These are phyloP conservation scores for Eulemur coronatus DNA, from an alignment of 2,797 vertebrate species.

Conservation along the genomic window DNA sequence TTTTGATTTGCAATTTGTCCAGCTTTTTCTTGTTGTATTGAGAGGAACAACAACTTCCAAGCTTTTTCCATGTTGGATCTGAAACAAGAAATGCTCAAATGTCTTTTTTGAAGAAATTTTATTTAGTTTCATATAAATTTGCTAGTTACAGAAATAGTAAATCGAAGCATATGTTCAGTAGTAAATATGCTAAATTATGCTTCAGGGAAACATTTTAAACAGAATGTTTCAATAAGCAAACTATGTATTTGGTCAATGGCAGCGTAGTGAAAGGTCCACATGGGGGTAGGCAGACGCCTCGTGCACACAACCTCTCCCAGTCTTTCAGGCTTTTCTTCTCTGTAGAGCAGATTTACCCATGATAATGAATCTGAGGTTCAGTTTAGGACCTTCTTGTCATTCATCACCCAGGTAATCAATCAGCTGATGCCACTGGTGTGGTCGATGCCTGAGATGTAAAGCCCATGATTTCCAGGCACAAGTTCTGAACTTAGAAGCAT, in stretches of 20 bases:
- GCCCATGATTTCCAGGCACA: not conserved
- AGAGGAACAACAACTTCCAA: not conserved
- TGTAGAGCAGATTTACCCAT: not conserved
- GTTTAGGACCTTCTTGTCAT: not conserved
- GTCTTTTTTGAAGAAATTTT: not conserved
- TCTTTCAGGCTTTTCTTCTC: not conserved
- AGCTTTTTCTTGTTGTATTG: not conserved
- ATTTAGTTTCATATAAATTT: not conserved
- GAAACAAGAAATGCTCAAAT: not conserved
- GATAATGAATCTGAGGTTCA: not conserved
- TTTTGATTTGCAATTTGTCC: not conserved
- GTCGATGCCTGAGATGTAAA: not conserved
- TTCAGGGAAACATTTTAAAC: not conserved
- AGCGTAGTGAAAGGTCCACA: not conserved
- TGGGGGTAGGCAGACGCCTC: not conserved
- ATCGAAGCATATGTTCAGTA: not conserved
- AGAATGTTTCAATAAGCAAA: not conserved
- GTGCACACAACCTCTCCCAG: rapidly evolving
- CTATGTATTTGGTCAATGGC: not conserved
- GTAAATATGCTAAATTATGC: not conserved
- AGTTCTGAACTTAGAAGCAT: not conserved
- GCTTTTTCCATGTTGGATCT: not conserved
- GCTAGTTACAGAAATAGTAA: not conserved
- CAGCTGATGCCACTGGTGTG: not conserved
- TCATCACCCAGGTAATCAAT: not conserved